Evolutionary conservation across 2,113 vertebrate genomes (phyloP), one percentile per base, ranked within the genome.

Genomic region (Lepus americanus): DNA sequence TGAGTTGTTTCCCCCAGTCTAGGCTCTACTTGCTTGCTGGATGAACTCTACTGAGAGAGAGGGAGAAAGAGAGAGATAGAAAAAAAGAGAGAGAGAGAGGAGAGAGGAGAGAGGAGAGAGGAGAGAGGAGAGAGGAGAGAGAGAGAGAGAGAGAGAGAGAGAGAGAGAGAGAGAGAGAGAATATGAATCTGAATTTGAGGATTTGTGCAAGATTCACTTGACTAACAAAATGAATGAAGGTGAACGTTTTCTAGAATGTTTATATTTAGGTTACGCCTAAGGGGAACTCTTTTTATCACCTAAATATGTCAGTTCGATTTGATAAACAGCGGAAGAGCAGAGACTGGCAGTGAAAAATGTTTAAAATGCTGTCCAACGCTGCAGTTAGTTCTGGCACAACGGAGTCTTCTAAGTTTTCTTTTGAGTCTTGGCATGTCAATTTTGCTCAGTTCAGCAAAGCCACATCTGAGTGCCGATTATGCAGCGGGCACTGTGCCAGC

Each of bases 271-370:
- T 72, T 93, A 31, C 93, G 64, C 44, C 51, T 7, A 29, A 72
- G 79, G 82, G 70, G 76, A 70, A 7, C 87, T 74, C 83, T 78
- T 95, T 95, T 90, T 74, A 80, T 94, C 67, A 93, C 95, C 92
- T 44, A 80, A 89, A 85, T 77, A 49, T 96, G 95, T 91, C 87
- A 64, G 70, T 95, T 87, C 51, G 87, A 84, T 92, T 93, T 96
- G 95, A 96, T 92, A 51, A 96, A 96, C 53, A 84, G 64, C 25
- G 93, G 92, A 72, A 83, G n/a, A 94, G 33, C 39, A 76, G 36
- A 95, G 76, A 59, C 80, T 94, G 95, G 70, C 83, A 83, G 44
- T 93, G 80, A 89, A 51, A 97, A 93, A 95, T 79, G n/a, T 63
- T 92, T 72, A 23, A 87, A 80, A 64, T 55, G 4, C 77, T 29